A percentile compares a stretch with the other conserved stretches of the same genome.
These are phyloP conservation scores for Loriculus beryllinus DNA, from an alignment of 2,797 vertebrate species.

Conservation along the genomic window DNA sequence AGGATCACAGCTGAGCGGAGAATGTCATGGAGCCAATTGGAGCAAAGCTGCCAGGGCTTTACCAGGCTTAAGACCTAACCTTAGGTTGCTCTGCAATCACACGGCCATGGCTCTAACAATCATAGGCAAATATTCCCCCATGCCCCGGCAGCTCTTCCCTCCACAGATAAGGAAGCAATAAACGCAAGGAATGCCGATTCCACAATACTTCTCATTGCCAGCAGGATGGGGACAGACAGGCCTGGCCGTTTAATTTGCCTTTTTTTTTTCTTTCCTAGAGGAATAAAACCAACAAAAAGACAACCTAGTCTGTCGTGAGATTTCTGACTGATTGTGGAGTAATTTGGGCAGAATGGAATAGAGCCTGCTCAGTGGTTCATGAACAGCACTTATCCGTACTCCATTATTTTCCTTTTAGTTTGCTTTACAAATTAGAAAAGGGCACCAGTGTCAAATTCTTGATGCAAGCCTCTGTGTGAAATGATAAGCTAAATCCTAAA, in stretches of 20 bases:
- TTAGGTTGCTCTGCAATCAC: conserved; percentile 3
- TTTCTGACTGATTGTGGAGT: conserved; percentile 67
- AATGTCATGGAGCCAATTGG: conserved; percentile 70
- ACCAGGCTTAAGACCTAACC: conserved; percentile 13
- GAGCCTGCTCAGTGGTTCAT: conserved; percentile 71
- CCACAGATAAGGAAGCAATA: background rate
- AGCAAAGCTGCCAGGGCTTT: conserved; percentile 53
- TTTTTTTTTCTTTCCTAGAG: background rate
- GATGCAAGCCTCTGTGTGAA: conserved; percentile 69
- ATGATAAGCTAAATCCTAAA: conserved; percentile 70
- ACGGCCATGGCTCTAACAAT: background rate
- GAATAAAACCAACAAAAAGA: conserved; percentile 67
- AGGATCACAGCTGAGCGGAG: conserved; percentile 24
- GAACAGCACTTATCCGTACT: conserved; percentile 66
- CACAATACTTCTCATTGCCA: background rate
- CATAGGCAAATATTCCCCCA: background rate
- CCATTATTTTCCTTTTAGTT: conserved; percentile 68
- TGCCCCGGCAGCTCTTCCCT: background rate
- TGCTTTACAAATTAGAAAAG: conserved; percentile 75
- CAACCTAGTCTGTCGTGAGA: conserved; percentile 56
- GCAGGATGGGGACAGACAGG: conserved; percentile 20
- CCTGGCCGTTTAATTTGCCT: conserved; percentile 2
- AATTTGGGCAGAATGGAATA: conserved; percentile 69
- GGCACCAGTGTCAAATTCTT: conserved; percentile 69
- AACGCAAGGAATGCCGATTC: background rate